A percentile compares a stretch with the other conserved stretches of the same genome.
phyloP scores from a whole-genome alignment of 64 coral and sea anemone species.

The Acropora tenuis region DNA sequence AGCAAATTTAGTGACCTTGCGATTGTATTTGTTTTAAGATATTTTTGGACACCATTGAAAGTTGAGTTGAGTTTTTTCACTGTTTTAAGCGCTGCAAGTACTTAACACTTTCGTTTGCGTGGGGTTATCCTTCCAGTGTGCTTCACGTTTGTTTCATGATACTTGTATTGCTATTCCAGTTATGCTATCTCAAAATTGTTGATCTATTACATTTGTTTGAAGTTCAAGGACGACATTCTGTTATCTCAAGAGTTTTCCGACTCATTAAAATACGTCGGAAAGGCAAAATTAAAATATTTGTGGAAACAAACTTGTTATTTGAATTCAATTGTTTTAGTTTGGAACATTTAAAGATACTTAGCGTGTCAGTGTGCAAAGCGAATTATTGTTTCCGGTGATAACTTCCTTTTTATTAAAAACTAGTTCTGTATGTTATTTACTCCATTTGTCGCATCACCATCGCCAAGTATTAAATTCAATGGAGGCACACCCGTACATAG shows the following conservation, averaged over 20 bases:
- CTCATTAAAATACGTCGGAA: neutral
- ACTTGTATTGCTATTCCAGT: neutral
- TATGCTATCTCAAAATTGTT: neutral
- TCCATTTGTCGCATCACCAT: neutral
- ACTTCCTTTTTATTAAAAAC: neutral
- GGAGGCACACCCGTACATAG: neutral
- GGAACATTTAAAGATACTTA: neutral
- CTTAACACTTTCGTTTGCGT: no score
- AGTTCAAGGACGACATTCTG: neutral
- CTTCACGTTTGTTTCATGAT: neutral
- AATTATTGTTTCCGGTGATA: neutral
- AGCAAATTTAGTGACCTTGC: no score
- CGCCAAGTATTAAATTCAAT: neutral
- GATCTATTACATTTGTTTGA: neutral
- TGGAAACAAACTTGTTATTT: neutral
- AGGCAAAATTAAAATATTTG: neutral
- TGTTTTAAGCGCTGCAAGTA: no score
- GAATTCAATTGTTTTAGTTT: neutral
- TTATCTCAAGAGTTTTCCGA: neutral
- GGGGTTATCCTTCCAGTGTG: neutral
- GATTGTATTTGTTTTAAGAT: no score
- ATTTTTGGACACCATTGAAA: no score
- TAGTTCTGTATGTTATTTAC: neutral
- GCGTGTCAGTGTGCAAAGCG: neutral
- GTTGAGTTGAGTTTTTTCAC: no score